Conservation (phyloP, 2,888 invertebrate genomes). For the Clepsis dumicolana region DNA sequence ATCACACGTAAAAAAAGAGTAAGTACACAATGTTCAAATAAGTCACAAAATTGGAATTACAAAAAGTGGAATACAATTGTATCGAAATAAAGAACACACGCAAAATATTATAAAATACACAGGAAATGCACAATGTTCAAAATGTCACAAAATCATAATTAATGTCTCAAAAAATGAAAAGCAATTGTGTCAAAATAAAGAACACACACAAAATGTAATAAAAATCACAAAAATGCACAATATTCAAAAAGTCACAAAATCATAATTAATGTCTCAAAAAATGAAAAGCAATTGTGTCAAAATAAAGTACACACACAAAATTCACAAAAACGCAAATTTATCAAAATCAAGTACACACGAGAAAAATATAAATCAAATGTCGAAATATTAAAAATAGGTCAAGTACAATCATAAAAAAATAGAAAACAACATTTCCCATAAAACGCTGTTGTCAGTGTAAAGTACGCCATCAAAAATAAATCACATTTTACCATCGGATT, state of each 20-base stretch:
- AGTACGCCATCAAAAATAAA: background rate
- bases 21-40: background rate
- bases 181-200: too few species aligned
- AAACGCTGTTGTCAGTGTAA: background rate
- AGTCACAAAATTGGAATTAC: background rate
- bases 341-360: background rate
- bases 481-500: background rate
- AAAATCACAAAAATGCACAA: too few species aligned
- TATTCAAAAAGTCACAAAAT: too few species aligned
- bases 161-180: background rate
- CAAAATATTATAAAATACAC: too few species aligned
- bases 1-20: background rate
- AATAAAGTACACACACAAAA: conserved; percentile 4
- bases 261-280: background rate
- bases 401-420: background rate
- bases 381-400: background rate
- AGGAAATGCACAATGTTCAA: background rate
- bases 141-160: background rate
- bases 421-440: background rate
- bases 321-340: background rate
- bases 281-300: background rate
- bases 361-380: background rate
- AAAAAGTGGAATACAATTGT: too few species aligned
- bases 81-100: too few species aligned
- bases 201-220: too few species aligned